Evolutionary conservation across 2,888 invertebrate genomes (phyloP).

Genomic region (Desoria tigrina): DNA sequence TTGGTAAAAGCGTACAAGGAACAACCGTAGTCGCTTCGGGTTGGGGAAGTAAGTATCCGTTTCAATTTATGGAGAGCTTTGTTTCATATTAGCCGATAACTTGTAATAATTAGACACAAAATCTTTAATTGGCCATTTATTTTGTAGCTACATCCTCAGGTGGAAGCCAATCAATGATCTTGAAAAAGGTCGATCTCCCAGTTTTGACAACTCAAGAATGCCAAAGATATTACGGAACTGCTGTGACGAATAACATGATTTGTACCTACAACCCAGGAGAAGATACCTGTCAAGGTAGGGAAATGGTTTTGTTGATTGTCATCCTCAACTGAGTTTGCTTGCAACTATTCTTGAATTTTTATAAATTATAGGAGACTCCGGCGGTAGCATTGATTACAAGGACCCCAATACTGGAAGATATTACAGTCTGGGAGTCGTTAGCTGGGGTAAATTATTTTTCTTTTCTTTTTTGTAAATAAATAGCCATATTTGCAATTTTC

Average conservation of each 20-base stretch:
- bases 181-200: slow-evolving; percentile 44
- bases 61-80: too few species aligned
- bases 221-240: slow-evolving; percentile 25
- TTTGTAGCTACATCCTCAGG: slow-evolving; percentile 28
- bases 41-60: slow-evolving; percentile 37
- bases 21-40: slow-evolving; percentile 35
- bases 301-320: neutral
- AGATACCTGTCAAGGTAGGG: slow-evolving; percentile 46
- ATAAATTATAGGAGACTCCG: slow-evolving; percentile 48
- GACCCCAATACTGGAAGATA: slow-evolving; percentile 33
- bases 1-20: slow-evolving; percentile 28
- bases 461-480: too few species aligned
- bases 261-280: slow-evolving; percentile 39
- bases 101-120: slow-evolving; percentile 2
- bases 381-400: slow-evolving; percentile 48
- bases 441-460: slow-evolving; percentile 29
- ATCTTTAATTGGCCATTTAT: too few species aligned
- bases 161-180: slow-evolving; percentile 27
- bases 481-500: neutral
- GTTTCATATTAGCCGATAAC: too few species aligned
- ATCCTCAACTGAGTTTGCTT: too few species aligned
- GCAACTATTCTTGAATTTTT: neutral
- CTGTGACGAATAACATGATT: slow-evolving; percentile 44
- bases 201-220: slow-evolving; percentile 39
- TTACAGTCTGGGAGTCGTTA: slow-evolving; percentile 46